Percentiles rank a stretch among this genome's conserved stretches.
phyloP scores from a whole-genome alignment of 2,888 invertebrate genomes.

The Ashinkailepas kermadecensis region DNA sequence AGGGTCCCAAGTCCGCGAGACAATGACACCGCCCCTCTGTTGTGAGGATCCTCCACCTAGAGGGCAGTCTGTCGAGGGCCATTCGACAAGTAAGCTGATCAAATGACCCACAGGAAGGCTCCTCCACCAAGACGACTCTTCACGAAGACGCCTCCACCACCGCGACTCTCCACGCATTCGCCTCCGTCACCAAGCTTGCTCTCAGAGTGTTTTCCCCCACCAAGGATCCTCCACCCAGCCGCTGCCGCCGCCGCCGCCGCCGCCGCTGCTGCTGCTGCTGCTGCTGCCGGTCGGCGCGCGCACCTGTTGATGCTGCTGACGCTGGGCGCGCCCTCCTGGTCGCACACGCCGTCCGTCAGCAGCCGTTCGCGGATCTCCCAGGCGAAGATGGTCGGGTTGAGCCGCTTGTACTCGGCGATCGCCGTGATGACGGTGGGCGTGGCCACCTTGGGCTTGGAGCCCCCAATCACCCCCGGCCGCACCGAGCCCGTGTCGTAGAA shows the following conservation, averaged over 20 bases:
- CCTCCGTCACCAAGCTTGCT: no score
- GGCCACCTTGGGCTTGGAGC: slow-evolving; percentile 98
- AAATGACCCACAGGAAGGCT: no score
- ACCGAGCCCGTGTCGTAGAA: slow-evolving; percentile 99
- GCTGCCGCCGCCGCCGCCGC: background rate
- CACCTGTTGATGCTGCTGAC: slow-evolving; percentile 97
- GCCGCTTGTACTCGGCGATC: slow-evolving; percentile 94
- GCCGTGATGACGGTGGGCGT: slow-evolving; percentile 98
- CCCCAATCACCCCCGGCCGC: slow-evolving; percentile 98
- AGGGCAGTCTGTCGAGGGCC: no score
- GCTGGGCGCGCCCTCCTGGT: slow-evolving; percentile 96
- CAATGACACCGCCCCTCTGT: no score
- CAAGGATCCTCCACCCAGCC: no score
- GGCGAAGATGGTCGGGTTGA: slow-evolving; percentile 99
- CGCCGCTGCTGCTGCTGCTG: background rate
- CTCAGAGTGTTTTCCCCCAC: no score
- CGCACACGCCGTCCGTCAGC: slow-evolving; percentile 92
- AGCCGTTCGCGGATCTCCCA: slow-evolving; percentile 98
- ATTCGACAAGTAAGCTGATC: no score
- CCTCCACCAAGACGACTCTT: background rate
- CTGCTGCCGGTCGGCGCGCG: slow-evolving; percentile 42
- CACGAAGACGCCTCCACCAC: background rate
- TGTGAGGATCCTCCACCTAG: no score
- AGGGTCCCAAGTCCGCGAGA: no score
- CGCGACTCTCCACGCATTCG: background rate